Base-by-base conservation (phyloP, 2,113 vertebrate genomes). In the Hippocampus barbouri region DNA sequence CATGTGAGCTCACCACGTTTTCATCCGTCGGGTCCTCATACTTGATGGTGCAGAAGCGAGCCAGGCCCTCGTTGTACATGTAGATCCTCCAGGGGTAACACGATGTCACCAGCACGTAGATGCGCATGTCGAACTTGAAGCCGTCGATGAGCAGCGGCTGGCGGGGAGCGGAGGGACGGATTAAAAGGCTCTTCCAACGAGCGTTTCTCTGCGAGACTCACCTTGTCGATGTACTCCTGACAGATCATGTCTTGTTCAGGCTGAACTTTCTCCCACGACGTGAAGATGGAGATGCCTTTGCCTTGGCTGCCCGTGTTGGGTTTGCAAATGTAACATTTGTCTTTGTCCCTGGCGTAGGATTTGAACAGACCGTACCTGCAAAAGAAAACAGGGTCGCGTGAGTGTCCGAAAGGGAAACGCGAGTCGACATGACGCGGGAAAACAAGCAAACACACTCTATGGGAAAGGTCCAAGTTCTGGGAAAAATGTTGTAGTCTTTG, bases 401-500 rank as follows among this genome's bases (percentile, higher is more conserved):
- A 66, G 64, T 9, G 41, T 9, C n/a, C 4, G 21, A 23, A 1
- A 7, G 3, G 2, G 10, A 41, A n/a, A 11, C 0, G 21, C 27
- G 2, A 4, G n/a, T 7, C 38, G 7, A 47, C 45, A 25, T 45
- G 23, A 45, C 64, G 16, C 23, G 23, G 64, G 8, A 15, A 66
- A 66, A 40, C 34, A 20, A 27, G 64, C 21, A 27, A 66, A 66
- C 64, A 45, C 64, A 66, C 64, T 66, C 64, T 1, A 66, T 66
- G 14, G 64, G 64, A 47, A 66, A 66, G 43, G 64, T 66, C 64
- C 64, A 66, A 8, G 64, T 66, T 27, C 64, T 25, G 14, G 64
- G 64, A 23, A 66, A 66, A 66, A 66, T 66, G 64, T 66, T 66
- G 64, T 66, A 66, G 64, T 66, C 64, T 66, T 66, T 18, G 43